These are phyloP conservation scores for Seira sanloemensis DNA, from an alignment of 2,888 invertebrate genomes.

Conservation along the genomic window DNA sequence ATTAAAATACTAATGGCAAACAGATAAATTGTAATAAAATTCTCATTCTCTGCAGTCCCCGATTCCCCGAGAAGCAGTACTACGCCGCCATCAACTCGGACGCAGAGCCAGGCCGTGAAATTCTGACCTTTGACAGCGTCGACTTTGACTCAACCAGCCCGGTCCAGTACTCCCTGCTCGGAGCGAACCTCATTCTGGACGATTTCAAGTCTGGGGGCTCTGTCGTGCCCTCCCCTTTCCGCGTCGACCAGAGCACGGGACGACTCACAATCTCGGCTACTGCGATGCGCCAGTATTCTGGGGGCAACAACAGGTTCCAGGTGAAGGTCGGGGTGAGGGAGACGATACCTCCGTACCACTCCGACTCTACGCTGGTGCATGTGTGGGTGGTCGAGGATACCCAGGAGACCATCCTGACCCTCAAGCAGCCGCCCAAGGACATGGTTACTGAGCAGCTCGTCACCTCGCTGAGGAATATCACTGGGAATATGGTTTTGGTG, in stretches of 20 bases:
- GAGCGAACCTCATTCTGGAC: constrained; percentile 70
- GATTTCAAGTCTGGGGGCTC: constrained; percentile 79
- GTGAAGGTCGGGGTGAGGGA: constrained; percentile 90
- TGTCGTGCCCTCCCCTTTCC: constrained; percentile 92
- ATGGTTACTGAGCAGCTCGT: constrained; percentile 85
- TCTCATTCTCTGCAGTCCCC: constrained; percentile 42
- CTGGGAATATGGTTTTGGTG: constrained; percentile 86
- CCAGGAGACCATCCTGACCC: constrained; percentile 88
- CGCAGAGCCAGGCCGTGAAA: constrained; percentile 71
- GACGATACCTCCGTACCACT: constrained; percentile 85
- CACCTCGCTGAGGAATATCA: constrained; percentile 84
- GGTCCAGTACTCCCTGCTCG: constrained; percentile 68
- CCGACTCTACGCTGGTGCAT: constrained; percentile 87
- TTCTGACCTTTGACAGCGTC: constrained; percentile 65
- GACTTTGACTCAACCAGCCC: constrained; percentile 68
- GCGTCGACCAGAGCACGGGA: constrained; percentile 83
- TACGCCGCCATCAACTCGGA: constrained; percentile 71
- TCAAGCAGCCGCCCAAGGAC: constrained; percentile 88
- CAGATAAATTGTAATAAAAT: not conserved
- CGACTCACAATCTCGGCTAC: constrained; percentile 83
- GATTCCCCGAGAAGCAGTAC: constrained; percentile 68
- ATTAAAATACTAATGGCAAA: not conserved
- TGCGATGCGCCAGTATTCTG: constrained; percentile 87
- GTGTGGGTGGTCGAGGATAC: constrained; percentile 93
- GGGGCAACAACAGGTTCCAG: constrained; percentile 89